Evolutionary conservation across 2,113 vertebrate species (phyloP).

Genomic region (Ia io): DNA sequence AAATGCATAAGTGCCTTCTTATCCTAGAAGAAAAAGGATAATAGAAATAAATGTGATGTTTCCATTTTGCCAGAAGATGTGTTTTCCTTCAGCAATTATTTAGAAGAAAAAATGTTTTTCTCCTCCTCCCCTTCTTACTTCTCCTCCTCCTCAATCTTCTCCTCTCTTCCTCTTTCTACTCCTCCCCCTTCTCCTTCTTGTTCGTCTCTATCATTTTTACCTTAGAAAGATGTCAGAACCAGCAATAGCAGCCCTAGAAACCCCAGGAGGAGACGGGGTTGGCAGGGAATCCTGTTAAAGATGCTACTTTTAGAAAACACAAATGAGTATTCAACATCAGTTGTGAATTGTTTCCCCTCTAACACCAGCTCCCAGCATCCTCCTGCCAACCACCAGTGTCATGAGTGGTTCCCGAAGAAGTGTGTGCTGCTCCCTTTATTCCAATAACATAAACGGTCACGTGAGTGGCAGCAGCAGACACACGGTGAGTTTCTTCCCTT

Average conservation of each 20-base stretch:
- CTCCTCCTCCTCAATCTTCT: background rate
- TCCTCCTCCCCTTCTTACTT: no score
- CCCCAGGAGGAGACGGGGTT: background rate
- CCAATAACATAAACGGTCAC: background rate
- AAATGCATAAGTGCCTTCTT: background rate
- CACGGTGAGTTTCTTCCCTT: background rate
- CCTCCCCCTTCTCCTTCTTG: background rate
- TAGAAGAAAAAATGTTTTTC: background rate
- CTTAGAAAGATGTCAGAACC: background rate
- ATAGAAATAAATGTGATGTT: background rate
- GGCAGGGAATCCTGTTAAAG: background rate
- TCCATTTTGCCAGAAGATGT: background rate
- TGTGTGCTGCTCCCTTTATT: background rate
- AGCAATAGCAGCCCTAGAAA: background rate
- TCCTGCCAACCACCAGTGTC: no score
- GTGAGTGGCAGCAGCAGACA: background rate
- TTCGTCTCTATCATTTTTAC: background rate
- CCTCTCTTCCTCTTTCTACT: background rate
- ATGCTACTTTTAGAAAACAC: background rate
- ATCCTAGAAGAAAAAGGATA: background rate
- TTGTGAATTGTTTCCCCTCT: background rate
- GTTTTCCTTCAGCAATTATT: background rate
- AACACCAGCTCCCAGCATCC: background rate
- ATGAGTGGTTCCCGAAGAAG: rapidly evolving
- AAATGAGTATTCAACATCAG: background rate